Conservation (phyloP, 2,113 vertebrate genomes). For the Poicephalus meyeri region DNA sequence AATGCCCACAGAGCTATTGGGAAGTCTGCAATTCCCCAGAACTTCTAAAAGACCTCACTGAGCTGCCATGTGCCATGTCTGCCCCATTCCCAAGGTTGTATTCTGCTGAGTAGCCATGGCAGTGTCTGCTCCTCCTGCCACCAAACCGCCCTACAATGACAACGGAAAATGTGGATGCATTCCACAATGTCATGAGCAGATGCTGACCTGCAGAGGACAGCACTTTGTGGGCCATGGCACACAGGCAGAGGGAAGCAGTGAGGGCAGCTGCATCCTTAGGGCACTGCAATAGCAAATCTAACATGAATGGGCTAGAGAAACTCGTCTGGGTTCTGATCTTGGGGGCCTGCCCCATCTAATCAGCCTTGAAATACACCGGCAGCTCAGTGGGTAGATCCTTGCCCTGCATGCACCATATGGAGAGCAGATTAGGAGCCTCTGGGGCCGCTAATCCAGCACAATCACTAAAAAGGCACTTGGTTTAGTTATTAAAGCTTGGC, state of each 20-base stretch:
- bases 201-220: not conserved
- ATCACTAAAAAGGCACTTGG: not conserved
- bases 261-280: not conserved
- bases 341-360: not conserved
- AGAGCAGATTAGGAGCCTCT: conserved; percentile 33
- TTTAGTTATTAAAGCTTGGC: not conserved
- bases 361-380: not conserved
- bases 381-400: not conserved
- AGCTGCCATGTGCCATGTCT: rapidly evolving
- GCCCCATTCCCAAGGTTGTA: not conserved
- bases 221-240: rapidly evolving
- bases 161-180: rapidly evolving
- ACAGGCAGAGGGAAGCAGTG: not conserved
- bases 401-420: not conserved
- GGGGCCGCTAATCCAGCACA: conserved; percentile 5
- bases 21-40: not conserved
- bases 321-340: not conserved
- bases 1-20: rapidly evolving
- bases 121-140: not conserved
- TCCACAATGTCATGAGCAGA: rapidly evolving
- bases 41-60: not conserved
- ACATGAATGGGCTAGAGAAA: not conserved
- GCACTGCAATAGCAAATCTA: not conserved
- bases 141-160: rapidly evolving
- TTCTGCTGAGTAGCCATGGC: not conserved